Base-by-base conservation (phyloP, 2,888 invertebrate species). In the Acleris literana region DNA sequence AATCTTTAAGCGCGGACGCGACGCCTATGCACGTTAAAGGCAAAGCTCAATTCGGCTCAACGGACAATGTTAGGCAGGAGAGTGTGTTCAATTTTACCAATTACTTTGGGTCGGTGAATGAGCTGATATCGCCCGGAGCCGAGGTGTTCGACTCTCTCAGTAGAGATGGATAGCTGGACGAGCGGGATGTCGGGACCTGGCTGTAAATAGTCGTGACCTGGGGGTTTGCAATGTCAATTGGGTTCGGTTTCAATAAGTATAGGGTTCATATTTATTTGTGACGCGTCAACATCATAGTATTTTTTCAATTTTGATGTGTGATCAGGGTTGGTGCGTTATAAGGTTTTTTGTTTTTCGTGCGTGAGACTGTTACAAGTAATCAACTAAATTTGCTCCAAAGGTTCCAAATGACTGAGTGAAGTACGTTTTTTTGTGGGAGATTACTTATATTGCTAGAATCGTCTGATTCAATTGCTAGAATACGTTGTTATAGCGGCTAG, bases 81-180 rank as follows among this genome's bases (percentile, higher is more conserved):
- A 85, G 90, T 73, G 88, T 94, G 68, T 95, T 94, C 74, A 94
- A 94, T 72, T 95, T 95, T 72, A 92, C 95, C 0, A 95, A 94
- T 77, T 96, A 95, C 79, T 96, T 95, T 76, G 90, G 93, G 1
- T 88, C 88, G 3, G 92, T 93, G 52, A 91, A 92, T 51, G 92
- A 91, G 13, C 85, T 83, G 68, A 92, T 93, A 69, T 94, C 94
- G 5, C 93, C 93, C 0, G 95, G 94, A 0, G 94, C 95, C 0
- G 95, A 95, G 74, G 93, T 95, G 5, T 95, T 94, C 71, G 91
- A 93, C 49, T 83, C 84, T 0, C 69, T 92, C 13, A 79, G 86
- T 1, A 86, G 86, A 13, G 92, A 92, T 18, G 91, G 91, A 84
- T 91, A 90, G 90, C 86, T 64, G 61, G 63, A 44, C 13, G 87